Percentiles rank a stretch among this genome's conserved stretches.
phyloP scores from a whole-genome alignment of 2,888 invertebrate species.

The Vesta saturnalis region DNA sequence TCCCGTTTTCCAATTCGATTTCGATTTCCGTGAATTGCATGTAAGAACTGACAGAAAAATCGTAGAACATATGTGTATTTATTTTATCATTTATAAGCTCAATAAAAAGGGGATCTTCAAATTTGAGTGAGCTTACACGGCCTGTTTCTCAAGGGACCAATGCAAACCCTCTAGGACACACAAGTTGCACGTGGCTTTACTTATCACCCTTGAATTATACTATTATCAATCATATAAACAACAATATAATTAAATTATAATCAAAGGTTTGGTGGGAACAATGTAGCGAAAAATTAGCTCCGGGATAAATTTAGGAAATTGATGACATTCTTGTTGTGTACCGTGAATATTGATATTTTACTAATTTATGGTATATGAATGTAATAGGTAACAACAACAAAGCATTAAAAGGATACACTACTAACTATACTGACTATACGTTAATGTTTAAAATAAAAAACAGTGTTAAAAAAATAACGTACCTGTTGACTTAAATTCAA shows the following conservation, averaged over 20 bases:
- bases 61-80: slow-evolving; percentile 37
- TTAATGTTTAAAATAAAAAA: too few species aligned
- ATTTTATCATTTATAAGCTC: slow-evolving; percentile 42
- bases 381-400: too few species aligned
- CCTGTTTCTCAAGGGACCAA: slow-evolving; percentile 37
- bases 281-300: slow-evolving; percentile 25
- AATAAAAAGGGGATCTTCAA: slow-evolving; percentile 38
- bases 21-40: neutral
- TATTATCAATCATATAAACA: slow-evolving; percentile 60
- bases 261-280: slow-evolving; percentile 40
- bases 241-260: slow-evolving; percentile 55
- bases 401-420: too few species aligned
- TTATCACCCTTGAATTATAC: slow-evolving; percentile 52
- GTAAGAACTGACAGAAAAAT: slow-evolving; percentile 14
- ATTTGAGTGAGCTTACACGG: slow-evolving; percentile 38
- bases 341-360: too few species aligned
- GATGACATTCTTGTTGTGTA: too few species aligned
- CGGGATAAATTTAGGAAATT: neutral
- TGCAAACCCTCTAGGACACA: slow-evolving; percentile 36
- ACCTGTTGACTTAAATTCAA: neutral
- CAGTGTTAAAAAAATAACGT: too few species aligned
- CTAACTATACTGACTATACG: too few species aligned
- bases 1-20: neutral
- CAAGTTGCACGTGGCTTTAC: slow-evolving; percentile 53
- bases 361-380: too few species aligned